Conservation (phyloP, 2,888 invertebrate genomes). For the Drosophila setosimentum region DNA sequence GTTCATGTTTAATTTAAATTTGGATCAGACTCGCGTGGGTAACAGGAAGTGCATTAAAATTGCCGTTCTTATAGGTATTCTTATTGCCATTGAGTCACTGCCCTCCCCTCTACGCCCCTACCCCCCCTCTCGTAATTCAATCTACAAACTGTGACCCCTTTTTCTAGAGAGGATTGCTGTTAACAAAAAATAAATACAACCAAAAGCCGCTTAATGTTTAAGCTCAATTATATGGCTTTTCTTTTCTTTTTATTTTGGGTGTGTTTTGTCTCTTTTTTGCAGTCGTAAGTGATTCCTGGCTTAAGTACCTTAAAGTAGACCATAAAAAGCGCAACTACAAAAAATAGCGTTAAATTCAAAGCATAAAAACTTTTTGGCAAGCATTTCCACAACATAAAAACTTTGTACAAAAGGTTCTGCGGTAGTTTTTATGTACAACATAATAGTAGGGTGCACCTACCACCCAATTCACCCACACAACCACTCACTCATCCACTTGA, state of each 20-base stretch:
- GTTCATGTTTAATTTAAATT: constrained; percentile 76
- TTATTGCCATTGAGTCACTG: constrained; percentile 10
- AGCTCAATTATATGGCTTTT: constrained; percentile 77
- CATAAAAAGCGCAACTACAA: constrained; percentile 55
- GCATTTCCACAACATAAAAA: constrained; percentile 44
- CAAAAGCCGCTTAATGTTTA: constrained; percentile 70
- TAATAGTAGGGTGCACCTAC: constrained; percentile 2
- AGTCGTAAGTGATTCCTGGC: constrained; percentile 45
- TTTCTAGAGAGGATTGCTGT: constrained; percentile 3
- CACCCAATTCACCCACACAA: background rate
- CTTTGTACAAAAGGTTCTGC: constrained; percentile 28
- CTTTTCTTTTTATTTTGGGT: constrained; percentile 10
- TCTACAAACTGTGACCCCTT: constrained; percentile 42
- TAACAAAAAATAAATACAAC: constrained; percentile 31
- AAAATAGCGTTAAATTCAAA: constrained; percentile 25
- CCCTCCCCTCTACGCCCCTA: background rate
- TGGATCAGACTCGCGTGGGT: constrained; percentile 61
- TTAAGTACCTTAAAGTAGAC: constrained; percentile 62
- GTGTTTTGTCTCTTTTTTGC: background rate
- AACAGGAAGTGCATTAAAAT: constrained; percentile 59
- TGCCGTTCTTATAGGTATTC: constrained; percentile 35
- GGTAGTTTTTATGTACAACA: constrained; percentile 27
- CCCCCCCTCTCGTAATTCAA: constrained; percentile 60
- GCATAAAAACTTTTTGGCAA: constrained; percentile 45
- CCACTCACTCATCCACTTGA: constrained; percentile 35